Evolutionary conservation across 2,113 vertebrate genomes (phyloP).

Genomic region (Climacteris rufus): DNA sequence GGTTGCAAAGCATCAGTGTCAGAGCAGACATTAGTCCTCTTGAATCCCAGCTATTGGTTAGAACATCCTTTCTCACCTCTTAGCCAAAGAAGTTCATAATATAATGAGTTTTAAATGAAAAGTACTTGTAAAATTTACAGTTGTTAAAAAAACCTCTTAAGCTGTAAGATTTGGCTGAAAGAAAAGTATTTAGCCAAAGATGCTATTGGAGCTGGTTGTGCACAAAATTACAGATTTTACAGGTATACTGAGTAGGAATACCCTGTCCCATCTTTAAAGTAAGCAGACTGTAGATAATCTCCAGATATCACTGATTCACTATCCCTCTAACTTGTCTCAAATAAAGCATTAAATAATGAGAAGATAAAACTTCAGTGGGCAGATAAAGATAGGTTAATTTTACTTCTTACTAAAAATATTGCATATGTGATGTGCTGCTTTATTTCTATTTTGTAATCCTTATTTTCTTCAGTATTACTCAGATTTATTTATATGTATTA

Average conservation of each 20-base stretch:
- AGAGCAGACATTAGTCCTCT: neutral
- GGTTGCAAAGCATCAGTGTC: neutral
- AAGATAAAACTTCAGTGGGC: neutral
- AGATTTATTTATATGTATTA: neutral
- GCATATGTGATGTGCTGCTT: neutral
- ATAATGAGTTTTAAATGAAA: neutral
- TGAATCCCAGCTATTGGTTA: neutral
- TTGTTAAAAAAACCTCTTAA: neutral
- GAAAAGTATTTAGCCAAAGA: neutral
- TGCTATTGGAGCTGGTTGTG: neutral
- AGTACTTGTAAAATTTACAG: neutral
- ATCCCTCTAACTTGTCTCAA: neutral
- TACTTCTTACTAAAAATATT: neutral
- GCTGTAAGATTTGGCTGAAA: neutral
- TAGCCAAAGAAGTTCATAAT: neutral
- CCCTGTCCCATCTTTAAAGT: neutral
- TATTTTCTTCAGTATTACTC: neutral
- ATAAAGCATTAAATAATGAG: neutral
- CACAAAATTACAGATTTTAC: neutral
- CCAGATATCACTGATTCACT: neutral
- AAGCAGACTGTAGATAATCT: neutral
- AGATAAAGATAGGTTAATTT: neutral
- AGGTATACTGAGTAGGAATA: neutral
- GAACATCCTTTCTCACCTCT: neutral
- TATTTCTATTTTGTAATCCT: neutral